Evolutionary conservation across 2,888 invertebrate genomes (phyloP).

Genomic region (Cloeon dipterum): DNA sequence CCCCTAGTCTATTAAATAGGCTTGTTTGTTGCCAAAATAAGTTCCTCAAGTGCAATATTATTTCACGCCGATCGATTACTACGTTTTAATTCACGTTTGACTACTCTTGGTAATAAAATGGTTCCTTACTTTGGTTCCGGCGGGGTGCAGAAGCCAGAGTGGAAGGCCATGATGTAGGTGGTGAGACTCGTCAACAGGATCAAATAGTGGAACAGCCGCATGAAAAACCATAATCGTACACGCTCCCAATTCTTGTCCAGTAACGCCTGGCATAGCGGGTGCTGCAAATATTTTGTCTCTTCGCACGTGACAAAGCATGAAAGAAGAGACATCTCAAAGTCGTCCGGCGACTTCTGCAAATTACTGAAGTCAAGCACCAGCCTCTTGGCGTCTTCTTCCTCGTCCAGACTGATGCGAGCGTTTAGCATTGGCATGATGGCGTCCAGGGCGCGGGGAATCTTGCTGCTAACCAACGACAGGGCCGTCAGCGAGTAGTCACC

Average conservation of each 20-base stretch:
- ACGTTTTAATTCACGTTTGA: no score
- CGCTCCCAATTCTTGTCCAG: conserved; percentile 77
- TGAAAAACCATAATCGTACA: conserved; percentile 68
- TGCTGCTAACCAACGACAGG: conserved; percentile 60
- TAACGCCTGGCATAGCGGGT: conserved; percentile 72
- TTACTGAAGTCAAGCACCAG: conserved; percentile 61
- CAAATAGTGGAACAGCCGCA: conserved; percentile 51
- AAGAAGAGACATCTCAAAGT: conserved; percentile 63
- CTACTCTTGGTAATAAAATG: no score
- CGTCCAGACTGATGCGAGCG: conserved; percentile 31
- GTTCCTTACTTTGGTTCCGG: no score
- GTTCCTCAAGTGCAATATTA: no score
- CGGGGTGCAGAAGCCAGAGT: neutral
- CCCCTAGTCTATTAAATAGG: no score
- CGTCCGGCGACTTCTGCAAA: conserved; percentile 58
- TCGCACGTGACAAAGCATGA: conserved; percentile 75
- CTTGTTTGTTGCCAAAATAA: no score
- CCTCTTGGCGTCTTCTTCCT: no score
- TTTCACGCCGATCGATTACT: no score
- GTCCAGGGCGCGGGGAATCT: conserved; percentile 64
- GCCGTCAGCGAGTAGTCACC: no score
- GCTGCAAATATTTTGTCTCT: conserved; percentile 64
- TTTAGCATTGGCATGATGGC: conserved; percentile 65
- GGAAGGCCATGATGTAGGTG: conserved; percentile 34
- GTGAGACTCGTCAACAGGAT: conserved; percentile 62